A percentile compares a stretch with the other conserved stretches of the same genome.
Conservation (phyloP, 2,888 invertebrate genomes). For the Hipparchia semele region DNA sequence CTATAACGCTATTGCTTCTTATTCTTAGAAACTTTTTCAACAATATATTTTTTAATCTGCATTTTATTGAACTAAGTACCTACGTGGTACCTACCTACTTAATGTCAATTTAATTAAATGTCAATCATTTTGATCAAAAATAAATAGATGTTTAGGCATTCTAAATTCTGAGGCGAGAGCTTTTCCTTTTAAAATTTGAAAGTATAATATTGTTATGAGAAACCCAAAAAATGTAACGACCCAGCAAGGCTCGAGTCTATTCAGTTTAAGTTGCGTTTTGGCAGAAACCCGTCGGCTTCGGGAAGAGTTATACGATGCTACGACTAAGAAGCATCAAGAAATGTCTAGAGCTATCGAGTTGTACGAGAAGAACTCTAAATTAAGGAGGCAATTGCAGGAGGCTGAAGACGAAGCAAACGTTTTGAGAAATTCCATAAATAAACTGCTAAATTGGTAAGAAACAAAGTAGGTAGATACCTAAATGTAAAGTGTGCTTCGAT, state of each 20-base stretch:
- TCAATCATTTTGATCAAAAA: not conserved
- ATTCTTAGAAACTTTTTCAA: not conserved
- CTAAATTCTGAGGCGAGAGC: not conserved
- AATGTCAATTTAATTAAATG: not conserved
- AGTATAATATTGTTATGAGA: conserved; percentile 3
- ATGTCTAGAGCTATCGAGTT: conserved; percentile 72
- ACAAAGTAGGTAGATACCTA: not conserved
- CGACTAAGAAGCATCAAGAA: conserved; percentile 70
- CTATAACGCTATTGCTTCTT: no score
- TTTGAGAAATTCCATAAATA: conserved; percentile 45
- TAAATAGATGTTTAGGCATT: not conserved
- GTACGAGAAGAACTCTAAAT: conserved; percentile 56
- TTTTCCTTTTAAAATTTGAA: not conserved
- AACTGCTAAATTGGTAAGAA: conserved; percentile 9
- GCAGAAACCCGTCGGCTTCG: conserved; percentile 56
- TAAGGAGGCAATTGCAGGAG: conserved; percentile 52
- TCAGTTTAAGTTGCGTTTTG: conserved; percentile 44
- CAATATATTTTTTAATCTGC: not conserved
- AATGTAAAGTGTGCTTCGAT: no score
- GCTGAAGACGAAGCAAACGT: conserved; percentile 51
- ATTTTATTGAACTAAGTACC: no score
- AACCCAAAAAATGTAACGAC: not conserved
- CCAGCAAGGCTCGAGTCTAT: conserved; percentile 13
- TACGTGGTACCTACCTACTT: no score
- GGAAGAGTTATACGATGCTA: conserved; percentile 52